Base-by-base conservation (phyloP, 2,797 vertebrate species). In the Poeciliopsis presidionis region DNA sequence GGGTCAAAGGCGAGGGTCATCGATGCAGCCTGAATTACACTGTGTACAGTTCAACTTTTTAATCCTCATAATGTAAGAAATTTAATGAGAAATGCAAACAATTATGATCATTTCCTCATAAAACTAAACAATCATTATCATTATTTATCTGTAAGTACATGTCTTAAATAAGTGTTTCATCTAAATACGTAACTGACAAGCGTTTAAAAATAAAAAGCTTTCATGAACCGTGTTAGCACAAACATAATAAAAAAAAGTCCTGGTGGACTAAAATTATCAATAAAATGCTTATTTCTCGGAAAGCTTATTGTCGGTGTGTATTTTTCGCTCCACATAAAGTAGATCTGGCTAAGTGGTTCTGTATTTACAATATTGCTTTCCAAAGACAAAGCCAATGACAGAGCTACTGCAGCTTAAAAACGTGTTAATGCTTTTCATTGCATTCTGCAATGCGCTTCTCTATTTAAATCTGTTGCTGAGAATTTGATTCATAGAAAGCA, bases 1-100 rank as follows among this genome's bases (percentile, higher is more conserved):
- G 76, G 89, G 85, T 88, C 82, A 86, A 77, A 87, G 81, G 79
- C 88, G 39, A 77, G 75, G 85, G 80, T 87, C 77, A 83, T 45
- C 33, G 28, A 39, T 46, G 71, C 76, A 82, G 71, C 72, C 71
- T 25, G 72, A 36, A 36, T 18, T 5, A 53, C 1, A 45, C 36
- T 75, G 8, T 70, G 46, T 47, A 28, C 1, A 13, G 79, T 61
- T 59, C 7, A 28, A 59, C 4, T 8, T 61, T 39, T 20, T 55
- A 45, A 45, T 45, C 4, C 43, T 28, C 6, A 46, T 14, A 71
- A 71, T 18, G 5, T 16, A 70, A 70, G 43, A 28, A 41, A 41
- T 41, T 1, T 14, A 46, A 46, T 46, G 13, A 71, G 6, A 3
- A 45, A 28, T 45, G 6, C 7, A 8, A 46, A 18, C 12, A 46